Conservation (phyloP, 2,888 invertebrate species). For the Tachina lurida region DNA sequence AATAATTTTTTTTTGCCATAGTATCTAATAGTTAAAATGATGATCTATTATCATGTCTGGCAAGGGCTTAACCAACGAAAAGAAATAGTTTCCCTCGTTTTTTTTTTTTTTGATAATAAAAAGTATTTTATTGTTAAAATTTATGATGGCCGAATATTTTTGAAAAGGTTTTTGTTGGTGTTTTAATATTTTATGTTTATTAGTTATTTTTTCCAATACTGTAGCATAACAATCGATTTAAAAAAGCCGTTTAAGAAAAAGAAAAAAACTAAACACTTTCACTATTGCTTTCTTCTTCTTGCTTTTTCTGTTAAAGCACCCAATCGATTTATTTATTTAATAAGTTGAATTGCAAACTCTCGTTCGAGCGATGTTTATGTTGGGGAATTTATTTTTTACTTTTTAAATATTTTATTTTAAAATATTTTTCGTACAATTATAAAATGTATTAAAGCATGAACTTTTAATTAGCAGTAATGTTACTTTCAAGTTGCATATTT, state of each 20-base stretch:
- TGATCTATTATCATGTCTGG: background rate
- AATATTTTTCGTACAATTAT: slow-evolving; percentile 26
- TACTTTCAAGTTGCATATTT: slow-evolving; percentile 27
- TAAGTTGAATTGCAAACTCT: slow-evolving; percentile 25
- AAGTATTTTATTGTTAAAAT: slow-evolving; percentile 6
- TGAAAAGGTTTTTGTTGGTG: background rate
- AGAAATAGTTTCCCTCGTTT: background rate
- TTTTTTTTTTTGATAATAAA: background rate
- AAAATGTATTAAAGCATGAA: slow-evolving; percentile 61
- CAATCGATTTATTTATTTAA: slow-evolving; percentile 41
- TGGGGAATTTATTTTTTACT: slow-evolving; percentile 11
- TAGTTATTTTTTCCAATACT: slow-evolving; percentile 35
- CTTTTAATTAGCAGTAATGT: slow-evolving; percentile 55
- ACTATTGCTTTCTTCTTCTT: slow-evolving; percentile 27
- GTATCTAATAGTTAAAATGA: too few relatives aligned
- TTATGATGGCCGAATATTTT: slow-evolving; percentile 5
- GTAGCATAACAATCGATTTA: slow-evolving; percentile 63
- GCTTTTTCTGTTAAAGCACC: background rate
- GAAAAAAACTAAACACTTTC: slow-evolving; percentile 61
- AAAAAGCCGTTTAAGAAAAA: slow-evolving; percentile 22
- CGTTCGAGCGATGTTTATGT: slow-evolving; percentile 37
- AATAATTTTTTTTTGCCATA: too few relatives aligned
- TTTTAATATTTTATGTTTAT: slow-evolving; percentile 19
- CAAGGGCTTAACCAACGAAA: background rate
- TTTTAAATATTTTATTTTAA: slow-evolving; percentile 31